A percentile compares a stretch with the other conserved stretches of the same genome.
Evolutionary conservation across 2,888 invertebrate genomes (phyloP).

Genomic region (Blera fallax): DNA sequence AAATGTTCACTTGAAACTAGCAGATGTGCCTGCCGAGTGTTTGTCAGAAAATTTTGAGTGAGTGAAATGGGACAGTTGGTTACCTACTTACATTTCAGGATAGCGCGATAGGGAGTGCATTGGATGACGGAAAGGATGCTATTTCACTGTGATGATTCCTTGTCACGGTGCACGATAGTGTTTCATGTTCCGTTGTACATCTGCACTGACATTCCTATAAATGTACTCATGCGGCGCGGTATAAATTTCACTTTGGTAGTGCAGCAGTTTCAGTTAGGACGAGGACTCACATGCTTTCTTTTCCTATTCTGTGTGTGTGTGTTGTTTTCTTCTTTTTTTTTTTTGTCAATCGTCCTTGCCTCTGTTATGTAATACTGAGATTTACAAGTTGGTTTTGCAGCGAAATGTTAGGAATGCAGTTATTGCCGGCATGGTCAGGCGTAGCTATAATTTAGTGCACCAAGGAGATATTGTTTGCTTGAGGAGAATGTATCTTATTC

Average conservation of each 20-base stretch:
- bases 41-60: conserved; percentile 37
- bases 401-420: not conserved
- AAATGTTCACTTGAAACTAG: conserved; percentile 62
- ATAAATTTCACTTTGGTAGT: conserved; percentile 52
- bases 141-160: conserved; percentile 49
- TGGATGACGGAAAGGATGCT: conserved; percentile 46
- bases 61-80: conserved; percentile 42
- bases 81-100: conserved; percentile 48
- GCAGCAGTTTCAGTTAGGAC: conserved; percentile 46
- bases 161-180: conserved; percentile 42
- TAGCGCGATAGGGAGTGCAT: not conserved
- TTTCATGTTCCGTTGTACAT: conserved; percentile 37
- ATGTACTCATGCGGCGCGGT: conserved; percentile 34
- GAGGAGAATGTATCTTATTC: too few relatives aligned
- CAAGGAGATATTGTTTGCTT: too few relatives aligned
- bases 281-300: not conserved
- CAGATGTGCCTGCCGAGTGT: conserved; percentile 59
- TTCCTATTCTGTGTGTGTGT: conserved; percentile 7
- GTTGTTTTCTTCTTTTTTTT: not conserved
- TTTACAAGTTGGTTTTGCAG: conserved; percentile 17
- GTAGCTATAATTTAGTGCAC: too few relatives aligned
- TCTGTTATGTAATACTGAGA: conserved; percentile 37
- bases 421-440: not conserved
- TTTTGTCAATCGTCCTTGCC: not conserved
- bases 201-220: conserved; percentile 50